phyloP scores from a whole-genome alignment of 2,113 vertebrate species.

The Excalfactoria chinensis region DNA sequence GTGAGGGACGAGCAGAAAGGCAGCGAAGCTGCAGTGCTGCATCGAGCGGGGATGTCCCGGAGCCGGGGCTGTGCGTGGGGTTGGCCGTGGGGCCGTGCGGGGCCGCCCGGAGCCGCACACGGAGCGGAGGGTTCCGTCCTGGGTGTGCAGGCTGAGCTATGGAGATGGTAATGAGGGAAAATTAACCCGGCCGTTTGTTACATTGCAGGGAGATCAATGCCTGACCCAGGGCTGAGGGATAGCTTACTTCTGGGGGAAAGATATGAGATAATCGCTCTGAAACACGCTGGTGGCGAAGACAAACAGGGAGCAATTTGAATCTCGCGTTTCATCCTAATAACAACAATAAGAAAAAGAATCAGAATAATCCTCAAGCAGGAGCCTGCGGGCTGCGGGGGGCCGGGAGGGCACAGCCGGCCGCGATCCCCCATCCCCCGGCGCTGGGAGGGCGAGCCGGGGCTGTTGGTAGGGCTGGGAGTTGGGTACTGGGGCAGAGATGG shows the following conservation, averaged over 20 bases:
- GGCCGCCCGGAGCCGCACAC: constrained; percentile 17
- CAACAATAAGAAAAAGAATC: neutral
- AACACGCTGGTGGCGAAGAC: constrained; percentile 35
- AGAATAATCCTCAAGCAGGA: neutral
- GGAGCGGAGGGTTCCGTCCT: constrained; percentile 38
- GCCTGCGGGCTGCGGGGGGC: neutral
- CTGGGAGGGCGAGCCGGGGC: neutral
- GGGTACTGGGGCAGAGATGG: neutral
- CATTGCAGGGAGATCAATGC: constrained; percentile 77
- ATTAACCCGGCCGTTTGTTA: constrained; percentile 83
- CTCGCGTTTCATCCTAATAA: neutral
- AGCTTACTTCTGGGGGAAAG: constrained; percentile 59
- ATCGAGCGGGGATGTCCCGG: neutral
- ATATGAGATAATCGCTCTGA: constrained; percentile 79
- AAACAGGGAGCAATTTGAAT: constrained; percentile 1
- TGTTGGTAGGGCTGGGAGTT: neutral
- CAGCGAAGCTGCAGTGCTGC: neutral
- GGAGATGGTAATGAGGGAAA: constrained; percentile 85
- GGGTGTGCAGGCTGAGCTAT: constrained; percentile 67
- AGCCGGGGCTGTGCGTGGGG: neutral
- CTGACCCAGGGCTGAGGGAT: constrained; percentile 72
- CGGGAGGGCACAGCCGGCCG: neutral
- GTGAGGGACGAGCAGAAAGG: neutral
- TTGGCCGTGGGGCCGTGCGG: neutral
- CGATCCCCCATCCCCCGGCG: neutral